These are phyloP conservation scores for Pseudopleuronectes americanus DNA, from an alignment of 2,797 vertebrate genomes.

Conservation along the genomic window DNA sequence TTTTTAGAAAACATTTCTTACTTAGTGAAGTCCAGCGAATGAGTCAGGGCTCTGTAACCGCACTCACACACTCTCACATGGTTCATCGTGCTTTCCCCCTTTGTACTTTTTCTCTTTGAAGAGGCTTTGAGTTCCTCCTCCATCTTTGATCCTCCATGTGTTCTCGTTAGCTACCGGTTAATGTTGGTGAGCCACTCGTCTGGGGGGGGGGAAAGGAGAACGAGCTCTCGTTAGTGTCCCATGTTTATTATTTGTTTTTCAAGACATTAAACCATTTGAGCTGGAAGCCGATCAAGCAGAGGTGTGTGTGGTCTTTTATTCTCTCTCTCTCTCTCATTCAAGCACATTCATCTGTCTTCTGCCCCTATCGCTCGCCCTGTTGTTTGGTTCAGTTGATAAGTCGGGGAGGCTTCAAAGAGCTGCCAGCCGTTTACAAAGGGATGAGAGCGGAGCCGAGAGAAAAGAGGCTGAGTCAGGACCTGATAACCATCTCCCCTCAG, in stretches of 20 bases:
- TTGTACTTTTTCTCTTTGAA: constrained; percentile 77
- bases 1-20: constrained; percentile 78
- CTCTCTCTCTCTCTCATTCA: constrained; percentile 12
- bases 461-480: constrained; percentile 44
- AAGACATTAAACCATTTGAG: background rate
- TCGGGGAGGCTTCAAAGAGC: constrained; percentile 72
- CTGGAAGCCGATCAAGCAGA: background rate
- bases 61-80: constrained; percentile 68
- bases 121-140: constrained; percentile 60
- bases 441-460: constrained; percentile 44
- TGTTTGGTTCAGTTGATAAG: constrained; percentile 57
- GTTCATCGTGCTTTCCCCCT: constrained; percentile 70
- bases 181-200: constrained; percentile 42
- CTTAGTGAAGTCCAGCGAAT: constrained; percentile 63
- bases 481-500: constrained; percentile 71
- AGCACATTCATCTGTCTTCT: constrained; percentile 39
- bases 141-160: constrained; percentile 64
- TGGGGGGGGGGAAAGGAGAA: constrained; percentile 27
- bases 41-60: constrained; percentile 74
- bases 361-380: constrained; percentile 60
- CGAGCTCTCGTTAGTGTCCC: background rate
- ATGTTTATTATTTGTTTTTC: background rate
- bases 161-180: constrained; percentile 62
- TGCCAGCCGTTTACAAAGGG: constrained; percentile 29
- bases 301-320: constrained; percentile 71